phyloP scores from a whole-genome alignment of 2,113 vertebrate species.

The Saccopteryx bilineata region DNA sequence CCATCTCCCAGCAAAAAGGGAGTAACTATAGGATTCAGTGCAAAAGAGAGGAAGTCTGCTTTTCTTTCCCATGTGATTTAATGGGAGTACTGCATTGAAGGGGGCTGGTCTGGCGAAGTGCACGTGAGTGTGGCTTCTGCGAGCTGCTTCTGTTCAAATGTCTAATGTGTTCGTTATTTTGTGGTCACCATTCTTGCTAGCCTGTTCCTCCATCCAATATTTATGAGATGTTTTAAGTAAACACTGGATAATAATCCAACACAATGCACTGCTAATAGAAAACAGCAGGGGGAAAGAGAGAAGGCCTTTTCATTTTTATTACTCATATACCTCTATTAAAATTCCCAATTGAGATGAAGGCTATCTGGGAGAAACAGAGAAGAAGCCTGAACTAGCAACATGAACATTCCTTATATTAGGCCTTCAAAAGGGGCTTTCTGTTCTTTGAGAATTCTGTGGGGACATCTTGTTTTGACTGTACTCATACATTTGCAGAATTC shows the following conservation, averaged over 20 bases:
- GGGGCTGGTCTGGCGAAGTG: not conserved
- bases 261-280: constrained; percentile 68
- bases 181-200: constrained; percentile 30
- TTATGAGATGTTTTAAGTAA: constrained; percentile 73
- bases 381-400: not conserved
- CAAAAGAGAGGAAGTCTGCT: not conserved
- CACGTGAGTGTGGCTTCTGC: not conserved
- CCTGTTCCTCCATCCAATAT: constrained; percentile 52
- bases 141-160: constrained; percentile 17
- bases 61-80: constrained; percentile 20
- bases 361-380: constrained; percentile 64
- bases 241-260: constrained; percentile 55
- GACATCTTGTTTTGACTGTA: not conserved
- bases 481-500: constrained; percentile 51
- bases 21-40: not conserved
- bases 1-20: constrained; percentile 7
- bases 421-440: not conserved
- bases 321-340: constrained; percentile 56
- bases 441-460: constrained; percentile 46
- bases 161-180: constrained; percentile 57
- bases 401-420: not conserved
- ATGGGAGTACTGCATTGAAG: not conserved
- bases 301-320: constrained; percentile 68
- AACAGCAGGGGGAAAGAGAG: constrained; percentile 65
- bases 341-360: constrained; percentile 48